These are phyloP conservation scores for Myoxocephalus aenaeus DNA, from an alignment of 2,797 vertebrate species.

Conservation along the genomic window DNA sequence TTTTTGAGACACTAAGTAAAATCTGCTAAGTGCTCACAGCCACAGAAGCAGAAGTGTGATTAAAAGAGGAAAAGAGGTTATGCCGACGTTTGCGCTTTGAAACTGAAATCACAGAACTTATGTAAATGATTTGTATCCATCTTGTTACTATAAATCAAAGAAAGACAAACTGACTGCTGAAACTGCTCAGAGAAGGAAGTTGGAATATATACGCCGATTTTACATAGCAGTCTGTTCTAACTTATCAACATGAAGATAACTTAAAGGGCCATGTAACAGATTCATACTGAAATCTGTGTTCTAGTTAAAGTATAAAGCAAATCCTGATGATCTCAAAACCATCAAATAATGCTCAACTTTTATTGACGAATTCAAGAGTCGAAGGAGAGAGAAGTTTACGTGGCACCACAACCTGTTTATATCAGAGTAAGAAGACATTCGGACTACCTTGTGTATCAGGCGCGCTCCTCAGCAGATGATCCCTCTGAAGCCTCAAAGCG, in stretches of 20 bases:
- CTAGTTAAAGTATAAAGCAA: not conserved
- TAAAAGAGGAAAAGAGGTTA: conserved; percentile 23
- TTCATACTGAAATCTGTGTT: not conserved
- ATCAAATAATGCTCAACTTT: not conserved
- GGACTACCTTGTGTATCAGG: conserved; percentile 83
- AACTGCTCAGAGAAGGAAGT: conserved; percentile 10
- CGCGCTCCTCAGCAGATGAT: conserved; percentile 79
- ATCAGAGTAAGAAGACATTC: not conserved
- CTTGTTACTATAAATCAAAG: not conserved
- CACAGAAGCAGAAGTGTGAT: conserved; percentile 71
- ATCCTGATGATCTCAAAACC: not conserved
- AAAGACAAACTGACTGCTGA: not conserved
- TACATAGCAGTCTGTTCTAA: not conserved
- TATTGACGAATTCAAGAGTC: not conserved
- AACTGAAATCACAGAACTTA: not conserved
- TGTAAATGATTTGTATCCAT: not conserved
- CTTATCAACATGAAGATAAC: not conserved
- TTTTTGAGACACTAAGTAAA: not conserved
- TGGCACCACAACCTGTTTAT: not conserved
- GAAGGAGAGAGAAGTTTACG: not conserved
- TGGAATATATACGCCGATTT: not conserved
- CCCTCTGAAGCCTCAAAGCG: conserved; percentile 85
- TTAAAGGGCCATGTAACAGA: not conserved
- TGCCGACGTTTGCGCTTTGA: not conserved
- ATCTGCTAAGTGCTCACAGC: not conserved